A percentile compares a stretch with the other conserved stretches of the same genome.
Conservation (phyloP, 1,140 invertebrate genomes). For the Subanguina moxae region DNA sequence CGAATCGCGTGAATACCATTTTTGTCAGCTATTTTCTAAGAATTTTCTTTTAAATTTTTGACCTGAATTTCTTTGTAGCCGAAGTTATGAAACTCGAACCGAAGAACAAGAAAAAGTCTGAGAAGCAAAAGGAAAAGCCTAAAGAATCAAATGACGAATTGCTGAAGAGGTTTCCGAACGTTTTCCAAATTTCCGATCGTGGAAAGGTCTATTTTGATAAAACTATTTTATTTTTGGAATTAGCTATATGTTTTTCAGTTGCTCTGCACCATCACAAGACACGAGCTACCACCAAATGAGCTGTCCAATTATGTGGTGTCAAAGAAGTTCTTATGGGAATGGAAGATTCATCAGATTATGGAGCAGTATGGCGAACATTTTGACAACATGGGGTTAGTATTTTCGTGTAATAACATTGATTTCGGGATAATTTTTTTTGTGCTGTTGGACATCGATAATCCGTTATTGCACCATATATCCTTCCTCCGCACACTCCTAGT, state of each 20-base stretch:
- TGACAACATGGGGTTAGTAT: slow-evolving; percentile 3
- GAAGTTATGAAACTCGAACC: too few species aligned
- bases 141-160: background rate
- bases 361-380: slow-evolving; percentile 15
- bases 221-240: background rate
- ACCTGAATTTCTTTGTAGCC: too few species aligned
- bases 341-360: slow-evolving; percentile 7
- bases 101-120: background rate
- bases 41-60: too few species aligned
- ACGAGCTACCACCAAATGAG: background rate
- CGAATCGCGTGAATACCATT: too few species aligned
- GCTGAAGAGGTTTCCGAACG: background rate
- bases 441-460: too few species aligned
- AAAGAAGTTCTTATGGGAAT: slow-evolving; percentile 6
- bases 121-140: background rate
- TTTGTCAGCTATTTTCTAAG: too few species aligned
- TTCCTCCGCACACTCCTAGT: too few species aligned
- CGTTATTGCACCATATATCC: too few species aligned
- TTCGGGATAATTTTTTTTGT: too few species aligned
- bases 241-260: background rate
- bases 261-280: slow-evolving; percentile 1
- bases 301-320: slow-evolving; percentile 3
- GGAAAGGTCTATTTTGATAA: slow-evolving; percentile 6
- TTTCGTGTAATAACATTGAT: too few species aligned
- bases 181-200: slow-evolving; percentile 11